Conservation (phyloP, 2,888 invertebrate species). For the Leptinotarsa tumamoca region DNA sequence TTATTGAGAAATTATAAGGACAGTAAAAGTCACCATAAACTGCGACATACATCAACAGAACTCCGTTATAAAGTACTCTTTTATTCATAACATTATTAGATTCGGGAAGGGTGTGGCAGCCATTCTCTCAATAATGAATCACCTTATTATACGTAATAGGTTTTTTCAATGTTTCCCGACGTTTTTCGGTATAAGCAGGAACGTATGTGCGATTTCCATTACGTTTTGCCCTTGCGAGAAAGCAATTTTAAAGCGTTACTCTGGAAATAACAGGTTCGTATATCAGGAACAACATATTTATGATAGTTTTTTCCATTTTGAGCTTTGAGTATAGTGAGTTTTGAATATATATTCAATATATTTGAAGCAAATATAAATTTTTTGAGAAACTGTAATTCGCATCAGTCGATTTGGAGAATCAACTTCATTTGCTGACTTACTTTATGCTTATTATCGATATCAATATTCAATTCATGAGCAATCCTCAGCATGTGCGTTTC, state of each 20-base stretch:
- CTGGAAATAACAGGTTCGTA: constrained; percentile 8
- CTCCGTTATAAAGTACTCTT: constrained; percentile 40
- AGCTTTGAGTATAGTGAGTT: too few species aligned
- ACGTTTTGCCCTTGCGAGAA: constrained; percentile 1
- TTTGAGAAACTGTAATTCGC: too few species aligned
- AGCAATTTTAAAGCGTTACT: constrained; percentile 11
- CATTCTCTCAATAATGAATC: constrained; percentile 34
- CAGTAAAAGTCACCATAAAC: constrained; percentile 43
- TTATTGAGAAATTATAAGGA: constrained; percentile 50
- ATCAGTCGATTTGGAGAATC: too few species aligned
- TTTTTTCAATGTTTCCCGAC: constrained; percentile 35
- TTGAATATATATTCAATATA: too few species aligned
- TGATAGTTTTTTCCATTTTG: neutral
- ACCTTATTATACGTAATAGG: constrained; percentile 37
- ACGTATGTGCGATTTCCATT: constrained; percentile 7
- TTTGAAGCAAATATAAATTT: too few species aligned
- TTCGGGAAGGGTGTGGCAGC: constrained; percentile 30
- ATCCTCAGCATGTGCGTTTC: too few species aligned
- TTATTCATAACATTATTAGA: constrained; percentile 46
- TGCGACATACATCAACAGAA: constrained; percentile 34
- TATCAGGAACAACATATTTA: constrained; percentile 4
- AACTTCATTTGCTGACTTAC: too few species aligned
- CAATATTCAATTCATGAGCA: too few species aligned
- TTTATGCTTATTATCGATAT: too few species aligned
- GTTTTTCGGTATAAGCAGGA: neutral